A percentile compares a stretch with the other conserved stretches of the same genome.
Evolutionary conservation across 2,888 invertebrate genomes (phyloP).

Genomic region (Agonum fuliginosum): DNA sequence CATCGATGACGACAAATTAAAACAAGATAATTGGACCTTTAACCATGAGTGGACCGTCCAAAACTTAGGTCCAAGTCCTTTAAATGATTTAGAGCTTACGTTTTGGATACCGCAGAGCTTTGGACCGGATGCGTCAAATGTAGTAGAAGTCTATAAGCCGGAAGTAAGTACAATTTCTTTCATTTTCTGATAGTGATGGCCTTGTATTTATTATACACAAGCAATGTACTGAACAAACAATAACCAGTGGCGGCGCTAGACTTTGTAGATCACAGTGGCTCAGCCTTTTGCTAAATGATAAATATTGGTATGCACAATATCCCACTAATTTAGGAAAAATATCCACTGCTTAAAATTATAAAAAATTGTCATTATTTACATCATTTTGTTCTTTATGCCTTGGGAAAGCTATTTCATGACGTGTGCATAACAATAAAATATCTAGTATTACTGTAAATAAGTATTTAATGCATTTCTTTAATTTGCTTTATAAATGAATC

Average conservation of each 20-base stretch:
- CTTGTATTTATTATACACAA: too few relatives aligned
- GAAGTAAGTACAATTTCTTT: conserved; percentile 51
- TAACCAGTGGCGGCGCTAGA: too few relatives aligned
- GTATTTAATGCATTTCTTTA: not conserved
- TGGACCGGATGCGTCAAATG: not conserved
- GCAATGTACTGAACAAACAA: too few relatives aligned
- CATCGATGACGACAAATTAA: conserved; percentile 61
- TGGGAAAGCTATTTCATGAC: not conserved
- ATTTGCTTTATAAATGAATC: not conserved
- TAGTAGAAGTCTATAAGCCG: conserved; percentile 56
- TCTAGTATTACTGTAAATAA: not conserved
- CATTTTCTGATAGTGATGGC: not conserved
- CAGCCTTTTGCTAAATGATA: too few relatives aligned
- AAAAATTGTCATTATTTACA: too few relatives aligned
- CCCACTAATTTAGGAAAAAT: too few relatives aligned
- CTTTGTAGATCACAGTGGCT: too few relatives aligned
- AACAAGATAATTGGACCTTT: conserved; percentile 59
- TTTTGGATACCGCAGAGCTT: conserved; percentile 55
- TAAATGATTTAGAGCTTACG: conserved; percentile 54
- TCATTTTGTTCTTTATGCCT: not conserved
- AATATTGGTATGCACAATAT: too few relatives aligned
- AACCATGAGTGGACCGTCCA: conserved; percentile 64
- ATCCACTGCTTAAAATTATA: too few relatives aligned
- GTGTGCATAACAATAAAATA: not conserved
- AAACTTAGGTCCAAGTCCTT: conserved; percentile 64